Percentiles rank a stretch among this genome's conserved stretches.
phyloP scores from a whole-genome alignment of 2,113 vertebrate species.

The Poicephalus gulielmi region DNA sequence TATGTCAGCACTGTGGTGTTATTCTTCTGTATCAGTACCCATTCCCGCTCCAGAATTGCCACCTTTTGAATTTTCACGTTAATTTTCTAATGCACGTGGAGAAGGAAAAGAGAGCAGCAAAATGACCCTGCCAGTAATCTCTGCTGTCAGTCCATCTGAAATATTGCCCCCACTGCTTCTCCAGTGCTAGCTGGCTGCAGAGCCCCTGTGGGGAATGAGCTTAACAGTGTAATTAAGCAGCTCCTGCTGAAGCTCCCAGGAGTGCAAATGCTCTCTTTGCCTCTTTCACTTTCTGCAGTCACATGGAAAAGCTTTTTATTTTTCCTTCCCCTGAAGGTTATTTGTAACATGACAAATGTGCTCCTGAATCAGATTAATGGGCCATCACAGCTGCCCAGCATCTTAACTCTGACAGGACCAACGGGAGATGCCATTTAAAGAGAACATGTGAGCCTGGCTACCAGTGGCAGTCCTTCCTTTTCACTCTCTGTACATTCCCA shows the following conservation, averaged over 20 bases:
- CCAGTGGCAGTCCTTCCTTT: background rate
- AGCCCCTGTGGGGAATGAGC: rapidly evolving
- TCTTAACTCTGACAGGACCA: background rate
- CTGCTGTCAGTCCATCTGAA: background rate
- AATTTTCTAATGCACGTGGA: background rate
- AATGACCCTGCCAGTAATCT: background rate
- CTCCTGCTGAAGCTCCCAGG: background rate
- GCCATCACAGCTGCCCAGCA: background rate
- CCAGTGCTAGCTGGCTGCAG: background rate
- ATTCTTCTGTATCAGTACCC: background rate
- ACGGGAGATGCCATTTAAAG: background rate
- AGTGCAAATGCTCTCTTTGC: background rate
- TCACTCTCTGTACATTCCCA: rapidly evolving
- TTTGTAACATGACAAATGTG: background rate
- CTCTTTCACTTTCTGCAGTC: background rate
- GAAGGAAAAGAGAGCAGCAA: background rate
- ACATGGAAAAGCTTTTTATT: background rate
- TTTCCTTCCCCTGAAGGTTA: background rate
- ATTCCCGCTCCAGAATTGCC: background rate
- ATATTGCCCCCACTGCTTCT: background rate
- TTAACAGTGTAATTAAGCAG: background rate
- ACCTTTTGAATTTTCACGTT: background rate
- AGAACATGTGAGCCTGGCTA: background rate
- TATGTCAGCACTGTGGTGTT: background rate
- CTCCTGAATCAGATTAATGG: background rate